Evolutionary conservation across 2,113 vertebrate species (phyloP), one percentile per base, ranked within the genome.

Genomic region (Anguilla japonica): DNA sequence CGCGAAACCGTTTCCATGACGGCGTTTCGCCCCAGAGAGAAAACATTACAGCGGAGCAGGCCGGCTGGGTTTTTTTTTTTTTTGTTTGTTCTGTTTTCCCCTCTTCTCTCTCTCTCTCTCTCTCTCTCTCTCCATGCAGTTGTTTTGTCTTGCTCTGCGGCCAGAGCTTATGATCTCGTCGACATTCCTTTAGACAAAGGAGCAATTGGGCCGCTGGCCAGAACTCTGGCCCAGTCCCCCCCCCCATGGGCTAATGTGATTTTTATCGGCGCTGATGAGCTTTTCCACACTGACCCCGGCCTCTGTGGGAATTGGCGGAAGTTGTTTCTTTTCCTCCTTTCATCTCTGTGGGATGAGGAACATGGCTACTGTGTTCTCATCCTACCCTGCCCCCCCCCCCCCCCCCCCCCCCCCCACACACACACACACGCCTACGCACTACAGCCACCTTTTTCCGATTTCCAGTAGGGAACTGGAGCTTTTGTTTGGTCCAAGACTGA

Each of bases 231-330:
- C 8, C 41, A 8, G 50, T 75, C 79, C 85, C 43, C 43, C 43
- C 43, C 43, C 5, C 34, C 71, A 50, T 81, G 50, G 87, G 86
- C 88, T 93, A 90, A 93, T 91, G 83, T 87, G 63, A 46, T 88
- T 63, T 84, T 90, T 86, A 93, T 89, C 81, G 85, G 85, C 85
- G 63, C 84, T 18, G 26, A 88, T 9, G 53, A 86, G 83, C 40
- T 85, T 89, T 83, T 90, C 86, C 87, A 87, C 83, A 90, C 90
- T 88, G 50, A 85, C 79, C 83, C 22, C 13, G 40, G 71, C 16
- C 50, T 53, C 85, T 79, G 60, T 34, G 84, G 71, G 84, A 88
- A 87, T 87, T 80, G 80, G 7, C 89, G 46, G 13, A 82, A 89
- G 50, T 89, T 86, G 26, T 79, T 82, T 79, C 15, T 60, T 22